Percentiles rank a stretch among this genome's conserved stretches.
phyloP scores from a whole-genome alignment of 2,888 invertebrate genomes.

The Cerceris rybyensis region DNA sequence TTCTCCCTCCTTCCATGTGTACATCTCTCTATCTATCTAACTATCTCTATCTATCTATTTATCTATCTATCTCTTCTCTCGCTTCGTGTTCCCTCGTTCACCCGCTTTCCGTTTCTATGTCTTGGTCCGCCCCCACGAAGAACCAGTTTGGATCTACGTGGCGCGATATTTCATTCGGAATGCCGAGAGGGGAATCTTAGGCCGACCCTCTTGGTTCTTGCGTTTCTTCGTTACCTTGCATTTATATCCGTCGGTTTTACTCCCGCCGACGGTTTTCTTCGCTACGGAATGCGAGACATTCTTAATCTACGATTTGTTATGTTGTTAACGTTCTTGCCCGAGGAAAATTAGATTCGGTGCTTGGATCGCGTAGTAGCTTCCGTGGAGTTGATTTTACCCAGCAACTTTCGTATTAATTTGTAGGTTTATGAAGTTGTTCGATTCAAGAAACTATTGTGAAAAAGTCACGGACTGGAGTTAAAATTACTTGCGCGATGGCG shows the following conservation, averaged over 20 bases:
- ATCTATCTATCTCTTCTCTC: conserved; percentile 28
- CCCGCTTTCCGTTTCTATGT: conserved; percentile 30
- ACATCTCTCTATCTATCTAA: conserved; percentile 30
- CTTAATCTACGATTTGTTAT: conserved; percentile 22
- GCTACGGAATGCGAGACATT: conserved; percentile 32
- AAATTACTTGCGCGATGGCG: no score
- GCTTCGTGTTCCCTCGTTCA: conserved; percentile 19
- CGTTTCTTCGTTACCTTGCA: conserved; percentile 51
- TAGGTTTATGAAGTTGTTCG: no score
- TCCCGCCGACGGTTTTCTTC: conserved; percentile 31
- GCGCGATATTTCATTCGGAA: conserved; percentile 69
- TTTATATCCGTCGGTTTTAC: conserved; percentile 50
- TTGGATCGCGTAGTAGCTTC: background rate
- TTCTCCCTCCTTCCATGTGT: background rate
- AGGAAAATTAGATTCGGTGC: no score
- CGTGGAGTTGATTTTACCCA: background rate
- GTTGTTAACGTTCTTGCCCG: background rate
- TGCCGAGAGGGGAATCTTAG: conserved; percentile 42
- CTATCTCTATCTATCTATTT: conserved; percentile 29
- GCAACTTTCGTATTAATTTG: no score
- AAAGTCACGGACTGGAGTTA: no score
- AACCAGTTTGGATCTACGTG: conserved; percentile 64
- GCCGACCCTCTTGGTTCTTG: conserved; percentile 29
- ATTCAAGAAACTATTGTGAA: no score
- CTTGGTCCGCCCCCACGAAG: conserved; percentile 41